These are phyloP conservation scores for Cryptoprocta ferox DNA, from an alignment of 2,797 vertebrate genomes.

Conservation along the genomic window DNA sequence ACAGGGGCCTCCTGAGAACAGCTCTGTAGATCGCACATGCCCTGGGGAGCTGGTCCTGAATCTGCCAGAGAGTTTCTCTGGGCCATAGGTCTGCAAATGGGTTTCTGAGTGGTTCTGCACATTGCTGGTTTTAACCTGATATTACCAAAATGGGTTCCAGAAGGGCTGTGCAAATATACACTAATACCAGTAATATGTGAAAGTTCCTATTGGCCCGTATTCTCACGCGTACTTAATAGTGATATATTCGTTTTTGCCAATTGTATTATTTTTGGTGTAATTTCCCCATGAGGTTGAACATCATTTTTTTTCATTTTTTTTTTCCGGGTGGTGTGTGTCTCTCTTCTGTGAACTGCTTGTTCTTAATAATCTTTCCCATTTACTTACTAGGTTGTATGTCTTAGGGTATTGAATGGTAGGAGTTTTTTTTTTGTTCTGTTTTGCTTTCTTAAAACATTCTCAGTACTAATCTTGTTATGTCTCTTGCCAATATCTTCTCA, in stretches of 20 bases:
- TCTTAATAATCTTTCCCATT: constrained; percentile 32
- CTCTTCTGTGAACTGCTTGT: background rate
- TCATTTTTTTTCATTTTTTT: constrained; percentile 3
- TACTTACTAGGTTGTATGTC: background rate
- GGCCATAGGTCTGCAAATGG: background rate
- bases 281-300: background rate
- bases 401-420: constrained; percentile 18
- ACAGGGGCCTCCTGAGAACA: background rate
- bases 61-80: background rate
- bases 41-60: background rate
- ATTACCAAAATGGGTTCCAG: background rate
- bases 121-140: background rate
- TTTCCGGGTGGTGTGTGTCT: background rate
- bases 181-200: background rate
- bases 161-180: background rate
- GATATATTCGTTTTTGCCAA: background rate
- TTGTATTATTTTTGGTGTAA: background rate
- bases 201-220: background rate
- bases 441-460: constrained; percentile 47
- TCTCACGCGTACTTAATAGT: background rate
- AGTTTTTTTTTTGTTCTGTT: background rate
- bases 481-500: background rate
- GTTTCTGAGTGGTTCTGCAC: background rate
- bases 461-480: background rate
- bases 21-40: accelerated